Percentiles rank a stretch among this genome's conserved stretches.
phyloP scores from a whole-genome alignment of 2,888 invertebrate genomes.

The Synanthedon tipuliformis region DNA sequence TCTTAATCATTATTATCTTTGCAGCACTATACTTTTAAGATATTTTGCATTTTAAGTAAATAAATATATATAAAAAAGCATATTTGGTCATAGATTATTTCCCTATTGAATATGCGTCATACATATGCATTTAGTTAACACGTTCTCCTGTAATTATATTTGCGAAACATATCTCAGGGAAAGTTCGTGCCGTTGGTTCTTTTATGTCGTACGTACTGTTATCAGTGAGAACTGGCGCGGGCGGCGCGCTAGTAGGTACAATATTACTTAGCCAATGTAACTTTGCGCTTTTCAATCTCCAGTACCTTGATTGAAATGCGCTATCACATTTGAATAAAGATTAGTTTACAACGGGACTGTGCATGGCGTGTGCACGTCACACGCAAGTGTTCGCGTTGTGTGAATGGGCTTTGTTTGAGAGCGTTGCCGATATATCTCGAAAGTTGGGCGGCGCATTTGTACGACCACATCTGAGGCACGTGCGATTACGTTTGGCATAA shows the following conservation, averaged over 20 bases:
- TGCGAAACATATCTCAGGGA: constrained; percentile 16
- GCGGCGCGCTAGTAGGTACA: constrained; percentile 13
- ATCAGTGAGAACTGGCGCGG: constrained; percentile 46
- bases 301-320: constrained; percentile 17
- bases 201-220: constrained; percentile 63
- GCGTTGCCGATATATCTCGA: constrained; percentile 62
- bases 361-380: constrained; percentile 9
- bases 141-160: too few species aligned
- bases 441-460: constrained; percentile 49
- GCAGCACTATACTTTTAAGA: too few species aligned
- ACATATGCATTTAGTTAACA: too few species aligned
- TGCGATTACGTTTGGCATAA: too few species aligned
- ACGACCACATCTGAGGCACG: background rate
- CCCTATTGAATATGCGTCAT: too few species aligned
- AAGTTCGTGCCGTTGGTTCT: constrained; percentile 54
- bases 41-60: too few species aligned
- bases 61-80: too few species aligned
- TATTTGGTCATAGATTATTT: too few species aligned
- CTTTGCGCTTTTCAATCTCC: constrained; percentile 16
- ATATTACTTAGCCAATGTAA: constrained; percentile 23
- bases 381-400: constrained; percentile 52
- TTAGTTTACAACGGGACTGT: background rate
- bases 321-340: constrained; percentile 25
- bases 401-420: constrained; percentile 54
- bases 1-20: too few species aligned